Evolutionary conservation across 2,113 vertebrate species (phyloP), one percentile per base, ranked within the genome.

Genomic region (Anser cygnoides): DNA sequence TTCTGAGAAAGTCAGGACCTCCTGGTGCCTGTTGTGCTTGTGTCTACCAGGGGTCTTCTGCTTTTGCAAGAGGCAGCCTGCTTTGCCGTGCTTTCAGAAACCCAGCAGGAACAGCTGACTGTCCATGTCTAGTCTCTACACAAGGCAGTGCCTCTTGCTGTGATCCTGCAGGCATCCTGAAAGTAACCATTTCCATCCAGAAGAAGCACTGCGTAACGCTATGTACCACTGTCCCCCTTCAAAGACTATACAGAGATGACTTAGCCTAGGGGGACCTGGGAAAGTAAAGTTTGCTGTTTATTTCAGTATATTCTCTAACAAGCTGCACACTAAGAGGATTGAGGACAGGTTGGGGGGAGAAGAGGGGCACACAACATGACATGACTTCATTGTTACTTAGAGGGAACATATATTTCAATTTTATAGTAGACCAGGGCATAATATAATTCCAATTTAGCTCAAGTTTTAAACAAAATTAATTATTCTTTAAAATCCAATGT

Each of bases 111-210:
- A 9, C 65, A 78, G 46, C 55, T 68, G 66, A 65, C 20, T 15
- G 9, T 33, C 55, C 1, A 0, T 16, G 6, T 49, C 71, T 85
- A 7, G 2, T 41, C 43, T 58, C 2, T 0, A 25, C 41, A 63
- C 0, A 0, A 28, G 58, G n/a, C 49, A 85, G 20, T 46, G 37
- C 23, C 31, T 87, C 71, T n/a, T 68, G 66, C 28, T 77, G 68
- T 57, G 77, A 39, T 70, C 35, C 80, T 70, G 29, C 84, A 17
- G 29, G 63, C 54, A 43, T 61, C 37, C 5, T 1, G 23, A 57
- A 68, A 88, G 28, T 26, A 85, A 16, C 4, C 13, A 4, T 57
- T 68, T 63, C 12, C 28, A 4, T 20, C 7, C 12, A n/a, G 70
- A 82, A 93, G 61, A 37, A 82, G n/a, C 31, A n/a, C 2, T 2